Evolutionary conservation across 1,140 invertebrate genomes (phyloP).

Genomic region (Hyles euphorbiae): DNA sequence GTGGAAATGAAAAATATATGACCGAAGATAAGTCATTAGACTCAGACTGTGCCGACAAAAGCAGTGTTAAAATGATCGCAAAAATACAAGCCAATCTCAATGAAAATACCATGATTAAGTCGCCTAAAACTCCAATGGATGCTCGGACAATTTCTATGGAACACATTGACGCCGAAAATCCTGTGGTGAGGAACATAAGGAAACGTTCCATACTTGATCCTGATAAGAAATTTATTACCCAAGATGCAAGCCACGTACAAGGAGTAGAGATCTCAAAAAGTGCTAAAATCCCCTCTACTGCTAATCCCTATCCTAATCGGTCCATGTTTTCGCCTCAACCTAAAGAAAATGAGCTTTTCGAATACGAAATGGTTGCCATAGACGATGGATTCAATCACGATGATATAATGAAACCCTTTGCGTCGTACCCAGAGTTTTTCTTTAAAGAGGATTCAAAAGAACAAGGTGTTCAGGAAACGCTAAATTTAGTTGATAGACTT

Average conservation of each 20-base stretch:
- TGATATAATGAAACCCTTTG: constrained; percentile 77
- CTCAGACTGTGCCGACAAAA: constrained; percentile 57
- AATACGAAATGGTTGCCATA: constrained; percentile 80
- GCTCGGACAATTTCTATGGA: constrained; percentile 55
- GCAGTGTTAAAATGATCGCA: constrained; percentile 65
- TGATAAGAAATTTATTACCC: constrained; percentile 73
- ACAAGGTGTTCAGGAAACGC: constrained; percentile 82
- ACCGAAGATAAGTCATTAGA: constrained; percentile 66
- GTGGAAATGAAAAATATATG: constrained; percentile 65
- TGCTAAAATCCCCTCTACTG: constrained; percentile 60
- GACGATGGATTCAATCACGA: constrained; percentile 82
- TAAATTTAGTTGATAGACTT: constrained; percentile 87
- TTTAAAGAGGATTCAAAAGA: constrained; percentile 86
- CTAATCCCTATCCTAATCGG: constrained; percentile 71
- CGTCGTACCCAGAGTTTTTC: constrained; percentile 80
- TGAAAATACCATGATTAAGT: constrained; percentile 71
- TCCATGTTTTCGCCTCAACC: constrained; percentile 85
- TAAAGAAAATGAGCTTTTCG: constrained; percentile 81
- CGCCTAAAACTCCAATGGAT: constrained; percentile 65
- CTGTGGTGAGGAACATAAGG: constrained; percentile 40
- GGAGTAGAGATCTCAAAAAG: constrained; percentile 65
- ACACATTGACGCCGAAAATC: constrained; percentile 50
- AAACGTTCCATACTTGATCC: constrained; percentile 43
- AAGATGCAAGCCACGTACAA: constrained; percentile 63
- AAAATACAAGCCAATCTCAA: constrained; percentile 69